These are phyloP conservation scores for Diabrotica balteata DNA, from an alignment of 2,888 invertebrate genomes.

Conservation along the genomic window DNA sequence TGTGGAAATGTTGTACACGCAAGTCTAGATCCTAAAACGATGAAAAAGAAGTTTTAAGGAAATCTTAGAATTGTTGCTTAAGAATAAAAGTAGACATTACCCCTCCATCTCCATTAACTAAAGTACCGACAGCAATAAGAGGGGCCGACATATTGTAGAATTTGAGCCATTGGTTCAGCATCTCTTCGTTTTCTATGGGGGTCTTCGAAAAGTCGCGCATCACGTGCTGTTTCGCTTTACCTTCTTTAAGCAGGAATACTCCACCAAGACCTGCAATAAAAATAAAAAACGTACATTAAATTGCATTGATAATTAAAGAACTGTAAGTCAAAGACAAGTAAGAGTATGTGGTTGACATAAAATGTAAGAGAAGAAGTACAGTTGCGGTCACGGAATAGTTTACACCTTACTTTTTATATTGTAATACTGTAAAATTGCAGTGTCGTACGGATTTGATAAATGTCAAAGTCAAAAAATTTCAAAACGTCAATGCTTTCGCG, in stretches of 20 bases:
- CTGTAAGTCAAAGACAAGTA: too few relatives aligned
- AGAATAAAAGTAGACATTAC: slow-evolving; percentile 57
- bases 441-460: too few relatives aligned
- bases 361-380: too few relatives aligned
- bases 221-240: slow-evolving; percentile 88
- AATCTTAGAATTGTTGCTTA: too few relatives aligned
- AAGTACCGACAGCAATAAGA: slow-evolving; percentile 84
- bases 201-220: slow-evolving; percentile 91
- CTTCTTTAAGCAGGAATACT: slow-evolving; percentile 81
- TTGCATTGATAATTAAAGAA: too few relatives aligned
- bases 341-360: too few relatives aligned
- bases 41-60: slow-evolving; percentile 3
- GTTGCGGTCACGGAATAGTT: too few relatives aligned
- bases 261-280: slow-evolving; percentile 80
- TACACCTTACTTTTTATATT: too few relatives aligned
- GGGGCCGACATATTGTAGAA: slow-evolving; percentile 93
- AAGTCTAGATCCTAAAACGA: slow-evolving; percentile 81
- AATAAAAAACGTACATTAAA: too few relatives aligned
- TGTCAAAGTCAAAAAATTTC: too few relatives aligned
- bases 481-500: too few relatives aligned
- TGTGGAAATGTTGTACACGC: slow-evolving; percentile 95
- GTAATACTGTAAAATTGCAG: too few relatives aligned
- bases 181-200: slow-evolving; percentile 75
- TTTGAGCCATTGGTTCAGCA: slow-evolving; percentile 86
- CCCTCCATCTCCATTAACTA: slow-evolving; percentile 83